Evolutionary conservation across 1,140 invertebrate genomes (phyloP), one percentile per base, ranked within the genome.

Genomic region (Himalopsyche phryganea): DNA sequence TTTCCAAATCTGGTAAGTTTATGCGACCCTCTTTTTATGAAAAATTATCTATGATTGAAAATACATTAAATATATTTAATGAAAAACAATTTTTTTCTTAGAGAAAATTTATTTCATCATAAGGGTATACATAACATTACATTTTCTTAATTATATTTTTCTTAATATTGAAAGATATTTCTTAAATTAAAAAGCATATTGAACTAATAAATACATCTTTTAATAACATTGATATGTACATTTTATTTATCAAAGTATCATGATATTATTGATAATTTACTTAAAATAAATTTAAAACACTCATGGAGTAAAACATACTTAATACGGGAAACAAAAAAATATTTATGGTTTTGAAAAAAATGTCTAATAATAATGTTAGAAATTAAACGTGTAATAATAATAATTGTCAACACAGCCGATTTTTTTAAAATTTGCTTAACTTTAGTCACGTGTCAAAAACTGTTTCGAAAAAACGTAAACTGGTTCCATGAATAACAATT

Each of bases 111-210:
- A 49, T 49, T 49, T 33, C 44, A 49, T 49, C 6, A 49, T 10
- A 45, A 49, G 20, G 47, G 47, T 49, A 49, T 45, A 45, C 42
- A 45, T 49, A 49, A 49, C 47, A 32, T 13, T 49, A 49, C 47
- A 49, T 23, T 2, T n/a, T 49, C 14, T 32, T 13, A 49, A 32
- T 23, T 14, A 15, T 40, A 13, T 40, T 40, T 3, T 6, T 40
- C 38, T 40, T 40, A 28, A 28, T 28, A 28, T 28, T 9, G 3
- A 5, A 28, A 3, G 23, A 28, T 28, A 9, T 5, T 28, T 9
- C 23, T 28, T 28, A 28, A 28, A 28, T 28, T 28, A 28, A 28
- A 28, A 28, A 28, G 23, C 23, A 28, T 28, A 5, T 28, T 28
- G 23, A 28, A 28, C 3, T 28, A 28, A 28, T 28, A 28, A 28